Conservation (phyloP, 2,888 invertebrate genomes). For the Cotesia congregata region DNA sequence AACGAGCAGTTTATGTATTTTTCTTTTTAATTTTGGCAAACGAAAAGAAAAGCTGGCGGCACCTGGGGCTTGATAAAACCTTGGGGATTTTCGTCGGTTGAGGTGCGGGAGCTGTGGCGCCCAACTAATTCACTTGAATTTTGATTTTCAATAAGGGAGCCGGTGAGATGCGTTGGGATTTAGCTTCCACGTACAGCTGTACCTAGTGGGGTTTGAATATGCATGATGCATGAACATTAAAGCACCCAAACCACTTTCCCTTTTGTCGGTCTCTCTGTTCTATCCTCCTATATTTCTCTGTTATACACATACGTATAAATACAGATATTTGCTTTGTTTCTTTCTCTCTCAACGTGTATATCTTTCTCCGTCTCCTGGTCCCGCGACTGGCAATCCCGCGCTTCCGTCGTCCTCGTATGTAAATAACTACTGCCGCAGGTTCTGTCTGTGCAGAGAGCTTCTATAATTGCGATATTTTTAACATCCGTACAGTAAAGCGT, state of each 20-base stretch:
- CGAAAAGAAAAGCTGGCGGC: constrained; percentile 27
- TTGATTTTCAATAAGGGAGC: constrained; percentile 68
- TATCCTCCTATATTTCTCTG: constrained; percentile 18
- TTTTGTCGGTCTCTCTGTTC: constrained; percentile 6
- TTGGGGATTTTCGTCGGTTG: constrained; percentile 37
- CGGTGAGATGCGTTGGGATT: constrained; percentile 64
- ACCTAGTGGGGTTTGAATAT: constrained; percentile 67
- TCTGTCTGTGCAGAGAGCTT: constrained; percentile 53
- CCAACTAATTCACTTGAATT: constrained; percentile 66
- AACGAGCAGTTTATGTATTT: constrained; percentile 16
- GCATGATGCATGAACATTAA: constrained; percentile 70
- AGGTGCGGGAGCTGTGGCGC: constrained; percentile 42
- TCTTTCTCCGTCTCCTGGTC: constrained; percentile 13
- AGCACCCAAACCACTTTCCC: constrained; percentile 52
- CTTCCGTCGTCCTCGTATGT: constrained; percentile 63
- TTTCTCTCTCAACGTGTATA: constrained; percentile 20
- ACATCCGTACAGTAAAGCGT: constrained; percentile 41
- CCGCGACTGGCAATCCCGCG: constrained; percentile 48
- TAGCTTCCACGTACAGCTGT: constrained; percentile 68
- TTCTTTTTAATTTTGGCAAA: constrained; percentile 14
- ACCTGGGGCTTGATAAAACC: constrained; percentile 27
- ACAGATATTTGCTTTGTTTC: constrained; percentile 42
- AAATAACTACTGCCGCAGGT: constrained; percentile 61
- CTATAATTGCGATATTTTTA: constrained; percentile 60
- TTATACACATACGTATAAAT: constrained; percentile 26